Percentiles rank a stretch among this genome's conserved stretches.
phyloP scores from a whole-genome alignment of 2,113 vertebrate species.

The human (Homo sapiens) region GRCh38 chr3:94780001-94780500 shows the following conservation, averaged over 20 bases:
- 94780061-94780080: background rate
- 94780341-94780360: background rate
- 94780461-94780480: background rate
- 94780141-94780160: background rate
- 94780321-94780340: background rate
- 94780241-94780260: background rate
- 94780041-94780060: constrained; percentile 45
- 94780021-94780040: constrained; percentile 64
- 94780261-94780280: background rate
- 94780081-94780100: constrained; percentile 36
- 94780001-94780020: background rate
- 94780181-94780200: background rate
- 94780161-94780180: background rate
- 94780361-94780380: background rate
- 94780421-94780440: background rate
- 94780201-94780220: background rate
- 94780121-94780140: background rate
- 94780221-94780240: background rate
- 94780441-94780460: background rate
- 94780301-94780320: background rate
- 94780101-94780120: background rate
- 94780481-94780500: background rate
- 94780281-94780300: background rate
- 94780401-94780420: background rate
- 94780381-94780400: background rate